Conservation (phyloP, 1,140 invertebrate species). For the Drosophila yakuba region DNA sequence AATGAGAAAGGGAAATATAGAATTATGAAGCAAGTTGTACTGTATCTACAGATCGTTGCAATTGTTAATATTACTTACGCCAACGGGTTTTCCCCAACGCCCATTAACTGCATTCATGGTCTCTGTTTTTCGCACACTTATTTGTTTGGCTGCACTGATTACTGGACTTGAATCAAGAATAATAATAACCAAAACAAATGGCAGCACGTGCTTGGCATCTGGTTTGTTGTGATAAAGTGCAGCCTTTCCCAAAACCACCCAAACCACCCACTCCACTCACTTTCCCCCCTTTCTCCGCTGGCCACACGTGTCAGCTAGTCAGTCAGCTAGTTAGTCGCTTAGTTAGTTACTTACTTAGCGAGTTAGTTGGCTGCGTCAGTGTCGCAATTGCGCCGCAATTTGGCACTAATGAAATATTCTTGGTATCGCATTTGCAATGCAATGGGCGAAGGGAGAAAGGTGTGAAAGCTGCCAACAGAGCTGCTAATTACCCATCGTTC, state of each 20-base stretch:
- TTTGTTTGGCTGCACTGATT: slow-evolving; percentile 17
- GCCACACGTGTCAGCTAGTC: slow-evolving; percentile 7
- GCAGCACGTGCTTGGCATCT: slow-evolving; percentile 34
- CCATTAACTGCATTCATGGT: neutral
- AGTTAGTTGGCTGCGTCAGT: slow-evolving; percentile 19
- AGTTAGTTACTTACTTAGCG: slow-evolving; percentile 2
- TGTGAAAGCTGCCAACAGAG: neutral
- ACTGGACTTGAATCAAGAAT: slow-evolving; percentile 12
- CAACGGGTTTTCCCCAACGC: neutral
- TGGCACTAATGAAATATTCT: slow-evolving; percentile 30
- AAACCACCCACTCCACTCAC: neutral
- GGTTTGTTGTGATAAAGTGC: slow-evolving; percentile 38
- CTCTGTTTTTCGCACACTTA: neutral
- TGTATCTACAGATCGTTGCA: neutral
- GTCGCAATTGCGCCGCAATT: slow-evolving; percentile 33
- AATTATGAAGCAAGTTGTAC: neutral
- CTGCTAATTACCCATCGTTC: slow-evolving; percentile 3
- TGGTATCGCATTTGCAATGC: slow-evolving; percentile 25
- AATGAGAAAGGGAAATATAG: neutral
- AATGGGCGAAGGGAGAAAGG: neutral
- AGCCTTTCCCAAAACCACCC: too few relatives aligned
- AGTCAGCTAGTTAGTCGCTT: neutral
- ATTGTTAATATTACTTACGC: neutral
- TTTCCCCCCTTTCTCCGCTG: slow-evolving; percentile 6
- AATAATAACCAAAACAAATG: slow-evolving; percentile 5